Conservation (phyloP, 1,140 invertebrate genomes). For the Vanessa tameamea region DNA sequence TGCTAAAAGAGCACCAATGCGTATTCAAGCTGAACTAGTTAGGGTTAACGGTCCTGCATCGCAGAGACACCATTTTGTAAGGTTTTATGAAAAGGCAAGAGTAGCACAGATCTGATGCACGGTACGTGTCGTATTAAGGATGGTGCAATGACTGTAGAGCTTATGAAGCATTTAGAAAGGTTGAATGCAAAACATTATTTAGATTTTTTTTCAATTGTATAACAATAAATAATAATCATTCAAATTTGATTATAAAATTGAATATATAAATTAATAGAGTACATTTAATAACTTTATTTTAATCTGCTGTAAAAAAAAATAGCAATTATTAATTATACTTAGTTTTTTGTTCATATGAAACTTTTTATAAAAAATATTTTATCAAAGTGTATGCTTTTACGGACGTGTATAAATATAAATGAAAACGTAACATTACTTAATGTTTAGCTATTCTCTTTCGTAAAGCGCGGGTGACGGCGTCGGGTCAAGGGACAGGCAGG, state of each 20-base stretch:
- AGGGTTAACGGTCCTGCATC: slow-evolving; percentile 31
- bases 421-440: background rate
- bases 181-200: too few relatives aligned
- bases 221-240: too few relatives aligned
- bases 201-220: too few relatives aligned
- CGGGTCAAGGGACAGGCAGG: slow-evolving; percentile 20
- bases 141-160: background rate
- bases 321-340: too few relatives aligned
- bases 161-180: background rate
- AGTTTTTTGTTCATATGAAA: too few relatives aligned
- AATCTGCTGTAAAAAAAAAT: too few relatives aligned
- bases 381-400: too few relatives aligned
- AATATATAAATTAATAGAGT: too few relatives aligned
- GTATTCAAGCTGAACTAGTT: slow-evolving; percentile 37
- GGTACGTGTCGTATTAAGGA: background rate
- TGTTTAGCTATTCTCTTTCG: slow-evolving; percentile 2
- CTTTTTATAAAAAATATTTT: too few relatives aligned
- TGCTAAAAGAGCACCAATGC: slow-evolving; percentile 34
- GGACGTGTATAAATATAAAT: background rate
- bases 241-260: too few relatives aligned
- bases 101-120: background rate
- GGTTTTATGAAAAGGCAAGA: slow-evolving; percentile 23
- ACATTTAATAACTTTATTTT: too few relatives aligned
- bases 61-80: slow-evolving; percentile 25
- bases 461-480: slow-evolving; percentile 20